Percentiles rank a stretch among this genome's conserved stretches.
Conservation (phyloP, 1,140 invertebrate species). For the Vanessa atalanta region DNA sequence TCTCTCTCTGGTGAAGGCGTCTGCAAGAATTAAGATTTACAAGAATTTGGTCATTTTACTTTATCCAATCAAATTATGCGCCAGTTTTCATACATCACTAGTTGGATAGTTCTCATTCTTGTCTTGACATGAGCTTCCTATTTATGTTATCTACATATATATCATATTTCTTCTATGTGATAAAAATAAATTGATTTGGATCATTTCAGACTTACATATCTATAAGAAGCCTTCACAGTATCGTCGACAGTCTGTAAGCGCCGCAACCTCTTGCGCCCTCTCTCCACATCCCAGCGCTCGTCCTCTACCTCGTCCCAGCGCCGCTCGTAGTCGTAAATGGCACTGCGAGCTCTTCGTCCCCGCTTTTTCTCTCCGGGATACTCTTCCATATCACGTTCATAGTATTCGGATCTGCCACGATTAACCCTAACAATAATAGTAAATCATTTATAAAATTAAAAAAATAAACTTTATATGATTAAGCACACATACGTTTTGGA, state of each 20-base stretch:
- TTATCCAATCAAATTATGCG: too few species aligned
- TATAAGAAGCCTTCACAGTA: conserved; percentile 23
- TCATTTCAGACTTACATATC: conserved; percentile 25
- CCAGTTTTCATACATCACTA: too few species aligned
- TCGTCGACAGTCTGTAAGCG: conserved; percentile 65
- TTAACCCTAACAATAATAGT: conserved; percentile 37
- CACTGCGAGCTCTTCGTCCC: conserved; percentile 61
- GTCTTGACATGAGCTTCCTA: too few species aligned
- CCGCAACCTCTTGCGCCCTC: conserved; percentile 42
- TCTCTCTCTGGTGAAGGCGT: conserved; percentile 64
- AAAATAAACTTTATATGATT: too few species aligned
- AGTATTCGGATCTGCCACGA: conserved; percentile 66
- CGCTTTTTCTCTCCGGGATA: conserved; percentile 37
- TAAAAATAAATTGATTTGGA: too few species aligned
- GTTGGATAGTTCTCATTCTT: too few species aligned
- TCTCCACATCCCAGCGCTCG: conserved; percentile 27
- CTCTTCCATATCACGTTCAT: conserved; percentile 57
- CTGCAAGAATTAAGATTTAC: conserved; percentile 23
- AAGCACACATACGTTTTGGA: too few species aligned
- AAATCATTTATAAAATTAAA: neutral
- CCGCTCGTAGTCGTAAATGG: conserved; percentile 60
- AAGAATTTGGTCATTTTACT: too few species aligned
- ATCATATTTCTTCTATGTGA: too few species aligned
- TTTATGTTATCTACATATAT: too few species aligned
- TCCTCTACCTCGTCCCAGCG: conserved; percentile 47